A percentile compares a stretch with the other conserved stretches of the same genome.
Conservation (phyloP, 2,797 vertebrate genomes). For the Tangara arthus region DNA sequence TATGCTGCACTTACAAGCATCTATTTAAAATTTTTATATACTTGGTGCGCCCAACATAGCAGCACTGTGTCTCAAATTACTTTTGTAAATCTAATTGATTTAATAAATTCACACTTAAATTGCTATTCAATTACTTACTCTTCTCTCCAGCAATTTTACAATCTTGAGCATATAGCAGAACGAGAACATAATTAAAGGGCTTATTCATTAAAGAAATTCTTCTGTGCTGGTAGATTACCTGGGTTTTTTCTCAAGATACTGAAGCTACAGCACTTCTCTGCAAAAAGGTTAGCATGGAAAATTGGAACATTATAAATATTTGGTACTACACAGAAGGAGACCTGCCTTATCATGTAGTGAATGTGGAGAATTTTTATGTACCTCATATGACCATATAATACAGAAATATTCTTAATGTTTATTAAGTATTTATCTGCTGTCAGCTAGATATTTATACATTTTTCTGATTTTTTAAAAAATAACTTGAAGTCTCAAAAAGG, state of each 20-base stretch:
- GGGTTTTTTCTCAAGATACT: background rate
- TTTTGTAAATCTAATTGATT: slow-evolving; percentile 60
- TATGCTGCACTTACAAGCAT: slow-evolving; percentile 24
- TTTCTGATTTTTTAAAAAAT: background rate
- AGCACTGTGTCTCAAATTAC: slow-evolving; percentile 33
- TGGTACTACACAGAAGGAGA: background rate
- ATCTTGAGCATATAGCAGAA: slow-evolving; percentile 39
- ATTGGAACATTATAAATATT: background rate
- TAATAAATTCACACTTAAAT: slow-evolving; percentile 62
- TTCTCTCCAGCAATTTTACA: slow-evolving; percentile 54
- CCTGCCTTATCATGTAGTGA: background rate
- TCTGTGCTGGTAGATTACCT: background rate
- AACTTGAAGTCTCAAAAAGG: background rate
- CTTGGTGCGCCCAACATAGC: background rate
- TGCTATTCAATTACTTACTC: slow-evolving; percentile 48
- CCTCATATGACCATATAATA: background rate
- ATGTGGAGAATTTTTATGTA: background rate
- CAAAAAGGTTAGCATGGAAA: background rate
- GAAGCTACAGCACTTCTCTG: background rate
- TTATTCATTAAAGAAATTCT: slow-evolving; percentile 42
- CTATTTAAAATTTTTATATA: slow-evolving; percentile 64
- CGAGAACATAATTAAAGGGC: slow-evolving; percentile 43
- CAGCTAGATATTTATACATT: fast-evolving
- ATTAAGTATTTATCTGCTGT: background rate
- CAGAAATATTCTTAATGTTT: background rate